A percentile compares a stretch with the other conserved stretches of the same genome.
These are phyloP conservation scores for Naja naja DNA, from an alignment of 2,113 vertebrate species.

Conservation along the genomic window DNA sequence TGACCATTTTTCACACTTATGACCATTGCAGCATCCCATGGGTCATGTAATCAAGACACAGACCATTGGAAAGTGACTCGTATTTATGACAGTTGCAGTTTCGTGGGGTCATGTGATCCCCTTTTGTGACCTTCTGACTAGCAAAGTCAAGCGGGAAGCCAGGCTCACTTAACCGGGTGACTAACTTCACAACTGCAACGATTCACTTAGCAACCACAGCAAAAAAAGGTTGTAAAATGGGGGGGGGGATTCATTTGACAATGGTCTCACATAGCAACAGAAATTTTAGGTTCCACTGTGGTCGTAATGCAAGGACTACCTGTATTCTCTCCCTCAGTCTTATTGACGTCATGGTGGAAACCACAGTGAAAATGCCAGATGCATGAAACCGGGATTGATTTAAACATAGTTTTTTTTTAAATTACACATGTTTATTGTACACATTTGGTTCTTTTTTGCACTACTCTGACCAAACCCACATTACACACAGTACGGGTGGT, in stretches of 20 bases:
- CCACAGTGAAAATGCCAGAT: background rate
- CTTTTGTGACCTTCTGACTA: background rate
- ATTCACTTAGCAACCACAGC: background rate
- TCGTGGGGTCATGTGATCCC: background rate
- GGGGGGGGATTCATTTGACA: too few relatives aligned
- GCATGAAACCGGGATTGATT: background rate
- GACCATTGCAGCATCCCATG: background rate
- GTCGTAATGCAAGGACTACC: too few relatives aligned
- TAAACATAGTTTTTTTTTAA: background rate
- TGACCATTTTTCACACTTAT: too few relatives aligned
- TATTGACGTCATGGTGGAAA: background rate
- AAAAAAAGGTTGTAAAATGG: too few relatives aligned
- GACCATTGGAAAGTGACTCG: background rate
- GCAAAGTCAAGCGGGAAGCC: background rate
- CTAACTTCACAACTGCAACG: too few relatives aligned
- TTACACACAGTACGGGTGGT: too few relatives aligned
- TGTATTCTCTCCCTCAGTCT: background rate
- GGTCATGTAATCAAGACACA: background rate
- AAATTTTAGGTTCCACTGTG: too few relatives aligned
- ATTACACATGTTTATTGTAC: background rate
- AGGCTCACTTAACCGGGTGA: background rate
- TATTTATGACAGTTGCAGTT: accelerated
- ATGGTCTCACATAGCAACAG: too few relatives aligned
- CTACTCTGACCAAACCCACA: background rate
- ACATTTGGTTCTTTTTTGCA: background rate